Conservation (phyloP, 2,113 vertebrate genomes). For the Cheirogaleus medius region DNA sequence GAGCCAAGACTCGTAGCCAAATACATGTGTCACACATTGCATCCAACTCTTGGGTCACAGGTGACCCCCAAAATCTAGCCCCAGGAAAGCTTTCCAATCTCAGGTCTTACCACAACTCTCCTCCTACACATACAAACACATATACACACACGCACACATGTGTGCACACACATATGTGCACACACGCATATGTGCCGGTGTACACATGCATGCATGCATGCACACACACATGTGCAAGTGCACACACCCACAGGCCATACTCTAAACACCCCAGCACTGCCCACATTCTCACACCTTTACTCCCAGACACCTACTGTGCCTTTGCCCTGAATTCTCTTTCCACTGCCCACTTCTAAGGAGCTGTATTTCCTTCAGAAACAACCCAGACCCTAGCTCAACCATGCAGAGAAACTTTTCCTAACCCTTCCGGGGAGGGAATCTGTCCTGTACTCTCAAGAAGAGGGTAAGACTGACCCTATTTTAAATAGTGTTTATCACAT, state of each 20-base stretch:
- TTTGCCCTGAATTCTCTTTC: neutral
- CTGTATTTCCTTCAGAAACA: neutral
- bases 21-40: neutral
- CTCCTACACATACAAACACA: neutral
- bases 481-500: neutral
- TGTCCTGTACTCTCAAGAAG: neutral
- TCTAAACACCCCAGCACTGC: neutral
- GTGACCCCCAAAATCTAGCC: neutral
- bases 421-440: neutral
- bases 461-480: neutral
- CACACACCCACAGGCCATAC: neutral
- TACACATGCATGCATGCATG: neutral
- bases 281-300: neutral
- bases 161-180: neutral
- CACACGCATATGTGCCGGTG: too few relatives aligned
- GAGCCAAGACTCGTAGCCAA: neutral
- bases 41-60: neutral
- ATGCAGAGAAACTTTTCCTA: neutral
- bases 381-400: neutral
- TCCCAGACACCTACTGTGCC: neutral
- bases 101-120: too few relatives aligned
- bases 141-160: neutral
- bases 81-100: neutral
- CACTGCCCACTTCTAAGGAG: neutral
- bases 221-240: too few relatives aligned